These are phyloP conservation scores for Hydrolagus affinis DNA, from an alignment of 2,113 vertebrate genomes.

Conservation along the genomic window DNA sequence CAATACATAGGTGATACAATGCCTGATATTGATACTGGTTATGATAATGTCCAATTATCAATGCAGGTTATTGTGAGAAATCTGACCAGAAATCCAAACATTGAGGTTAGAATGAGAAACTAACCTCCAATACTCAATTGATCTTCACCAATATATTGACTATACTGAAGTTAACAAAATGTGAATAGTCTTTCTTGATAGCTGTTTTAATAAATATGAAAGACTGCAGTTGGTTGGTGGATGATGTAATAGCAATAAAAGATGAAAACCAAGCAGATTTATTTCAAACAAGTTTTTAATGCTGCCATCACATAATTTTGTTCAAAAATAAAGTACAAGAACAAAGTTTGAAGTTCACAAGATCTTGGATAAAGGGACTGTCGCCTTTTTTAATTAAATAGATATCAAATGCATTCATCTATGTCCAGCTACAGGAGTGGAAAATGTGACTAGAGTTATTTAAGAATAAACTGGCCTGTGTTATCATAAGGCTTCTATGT, in stretches of 20 bases:
- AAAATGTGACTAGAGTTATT: slow-evolving; percentile 27
- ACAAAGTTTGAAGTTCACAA: slow-evolving; percentile 23
- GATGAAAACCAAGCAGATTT: background rate
- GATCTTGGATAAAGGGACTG: background rate
- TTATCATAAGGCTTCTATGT: slow-evolving; percentile 8
- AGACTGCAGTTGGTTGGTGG: background rate
- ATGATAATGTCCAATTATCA: no score
- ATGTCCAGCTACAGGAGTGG: slow-evolving; percentile 28
- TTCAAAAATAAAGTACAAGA: slow-evolving; percentile 33
- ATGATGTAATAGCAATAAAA: background rate
- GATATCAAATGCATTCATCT: slow-evolving; percentile 7
- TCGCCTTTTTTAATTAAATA: slow-evolving; percentile 16
- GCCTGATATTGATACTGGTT: no score
- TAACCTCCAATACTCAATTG: no score
- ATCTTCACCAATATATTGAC: no score
- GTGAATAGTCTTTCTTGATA: no score
- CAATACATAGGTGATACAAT: background rate
- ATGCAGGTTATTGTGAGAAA: background rate
- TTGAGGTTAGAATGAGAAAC: background rate
- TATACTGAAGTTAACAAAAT: background rate
- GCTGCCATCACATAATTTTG: slow-evolving; percentile 23
- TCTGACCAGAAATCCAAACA: background rate
- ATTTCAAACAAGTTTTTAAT: slow-evolving; percentile 26
- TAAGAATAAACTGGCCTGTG: slow-evolving; percentile 23
- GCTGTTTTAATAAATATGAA: no score